phyloP scores from a whole-genome alignment of 2,888 invertebrate genomes.

The Hemithea aestivaria region DNA sequence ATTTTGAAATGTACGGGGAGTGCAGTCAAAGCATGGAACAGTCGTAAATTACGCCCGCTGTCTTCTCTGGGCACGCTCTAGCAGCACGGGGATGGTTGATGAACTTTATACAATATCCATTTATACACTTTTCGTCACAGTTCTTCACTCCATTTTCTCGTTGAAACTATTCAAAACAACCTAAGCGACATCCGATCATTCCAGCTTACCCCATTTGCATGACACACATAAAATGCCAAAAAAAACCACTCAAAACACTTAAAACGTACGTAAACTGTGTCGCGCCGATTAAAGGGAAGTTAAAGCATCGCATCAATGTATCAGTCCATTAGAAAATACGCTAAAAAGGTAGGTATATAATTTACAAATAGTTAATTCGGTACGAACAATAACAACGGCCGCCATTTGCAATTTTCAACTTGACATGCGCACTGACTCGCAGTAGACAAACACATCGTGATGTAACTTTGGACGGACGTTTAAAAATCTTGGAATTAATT shows the following conservation, averaged over 20 bases:
- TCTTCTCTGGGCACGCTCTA: constrained; percentile 47
- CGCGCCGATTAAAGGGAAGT: constrained; percentile 71
- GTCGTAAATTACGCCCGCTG: constrained; percentile 67
- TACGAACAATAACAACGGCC: constrained; percentile 99
- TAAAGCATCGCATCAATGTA: constrained; percentile 75
- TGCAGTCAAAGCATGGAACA: constrained; percentile 79
- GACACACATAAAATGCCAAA: constrained; percentile 84
- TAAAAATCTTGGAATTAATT: background rate
- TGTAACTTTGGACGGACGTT: constrained; percentile 52
- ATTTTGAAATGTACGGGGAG: constrained; percentile 81
- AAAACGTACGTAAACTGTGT: constrained; percentile 74
- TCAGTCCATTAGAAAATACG: constrained; percentile 79
- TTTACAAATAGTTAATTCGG: constrained; percentile 87
- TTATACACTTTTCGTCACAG: constrained; percentile 67
- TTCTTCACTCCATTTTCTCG: constrained; percentile 71
- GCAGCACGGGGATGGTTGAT: constrained; percentile 48
- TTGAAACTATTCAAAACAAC: constrained; percentile 79
- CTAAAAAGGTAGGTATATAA: constrained; percentile 83
- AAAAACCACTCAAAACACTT: constrained; percentile 76
- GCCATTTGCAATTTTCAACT: constrained; percentile 97
- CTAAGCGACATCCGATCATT: constrained; percentile 79
- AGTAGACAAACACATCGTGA: constrained; percentile 67
- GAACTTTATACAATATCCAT: constrained; percentile 68
- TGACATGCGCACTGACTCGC: constrained; percentile 84
- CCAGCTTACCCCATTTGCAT: constrained; percentile 86